Conservation (phyloP, 2,113 vertebrate genomes). For the Plecturocebus donacophilus region DNA sequence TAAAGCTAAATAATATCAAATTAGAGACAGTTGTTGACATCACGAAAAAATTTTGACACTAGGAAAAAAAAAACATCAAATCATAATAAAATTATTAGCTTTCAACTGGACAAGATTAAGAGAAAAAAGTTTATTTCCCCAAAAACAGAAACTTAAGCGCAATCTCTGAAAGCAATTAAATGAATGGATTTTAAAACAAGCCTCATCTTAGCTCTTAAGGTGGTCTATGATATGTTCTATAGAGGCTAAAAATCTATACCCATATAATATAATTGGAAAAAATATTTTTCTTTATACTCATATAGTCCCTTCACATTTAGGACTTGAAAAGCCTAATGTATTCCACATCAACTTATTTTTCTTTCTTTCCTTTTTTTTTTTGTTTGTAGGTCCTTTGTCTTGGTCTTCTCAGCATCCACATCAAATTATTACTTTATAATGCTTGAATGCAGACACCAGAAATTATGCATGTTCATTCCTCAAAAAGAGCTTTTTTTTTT, state of each 20-base stretch:
- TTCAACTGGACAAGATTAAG: slow-evolving; percentile 45
- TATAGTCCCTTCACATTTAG: slow-evolving; percentile 30
- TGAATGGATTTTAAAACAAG: slow-evolving; percentile 42
- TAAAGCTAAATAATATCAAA: slow-evolving; percentile 9
- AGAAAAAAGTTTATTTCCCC: slow-evolving; percentile 7
- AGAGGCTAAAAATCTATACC: slow-evolving; percentile 30
- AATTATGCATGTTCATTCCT: slow-evolving; percentile 22
- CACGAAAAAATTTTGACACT: slow-evolving; percentile 40
- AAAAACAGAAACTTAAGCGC: slow-evolving; percentile 22
- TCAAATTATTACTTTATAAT: slow-evolving; percentile 29
- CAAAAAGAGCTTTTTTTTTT: background rate
- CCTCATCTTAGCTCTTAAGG: slow-evolving; percentile 10
- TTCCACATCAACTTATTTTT: background rate
- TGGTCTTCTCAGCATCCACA: background rate
- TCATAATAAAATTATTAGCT: background rate
- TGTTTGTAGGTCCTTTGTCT: too few species aligned
- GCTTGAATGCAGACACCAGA: slow-evolving; percentile 23
- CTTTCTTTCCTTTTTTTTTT: too few species aligned
- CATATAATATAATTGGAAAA: slow-evolving; percentile 27
- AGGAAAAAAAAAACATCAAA: background rate
- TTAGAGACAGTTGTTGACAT: background rate
- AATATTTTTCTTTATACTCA: background rate
- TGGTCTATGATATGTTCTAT: background rate
- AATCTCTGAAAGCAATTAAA: slow-evolving; percentile 10
- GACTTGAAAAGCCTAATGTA: slow-evolving; percentile 27